Evolutionary conservation across 2,888 invertebrate genomes (phyloP).

Genomic region (Drosophila affinis): DNA sequence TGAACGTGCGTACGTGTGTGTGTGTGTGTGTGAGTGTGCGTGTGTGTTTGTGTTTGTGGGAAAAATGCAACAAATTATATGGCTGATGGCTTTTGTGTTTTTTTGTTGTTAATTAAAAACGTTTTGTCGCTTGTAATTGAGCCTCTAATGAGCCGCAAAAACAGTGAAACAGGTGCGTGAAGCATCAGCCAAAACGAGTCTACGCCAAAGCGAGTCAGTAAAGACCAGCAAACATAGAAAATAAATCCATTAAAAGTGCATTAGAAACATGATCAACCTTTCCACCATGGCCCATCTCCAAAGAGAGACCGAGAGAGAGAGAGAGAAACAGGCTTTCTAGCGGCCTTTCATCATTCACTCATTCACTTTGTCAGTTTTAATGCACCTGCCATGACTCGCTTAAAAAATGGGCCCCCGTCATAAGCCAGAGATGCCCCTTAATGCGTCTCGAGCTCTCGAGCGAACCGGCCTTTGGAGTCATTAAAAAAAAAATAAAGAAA

Average conservation of each 20-base stretch:
- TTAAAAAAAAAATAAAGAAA: constrained; percentile 27
- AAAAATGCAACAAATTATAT: constrained; percentile 55
- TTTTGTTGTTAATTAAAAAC: constrained; percentile 53
- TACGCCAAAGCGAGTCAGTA: constrained; percentile 2
- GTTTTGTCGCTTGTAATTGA: constrained; percentile 75
- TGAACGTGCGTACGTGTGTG: constrained; percentile 1
- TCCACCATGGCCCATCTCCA: constrained; percentile 1
- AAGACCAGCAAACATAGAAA: constrained; percentile 5
- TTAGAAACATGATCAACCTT: constrained; percentile 48
- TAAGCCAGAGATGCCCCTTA: constrained; percentile 31
- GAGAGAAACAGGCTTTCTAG: constrained; percentile 34
- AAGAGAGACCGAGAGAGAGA: not conserved
- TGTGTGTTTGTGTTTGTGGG: constrained; percentile 23
- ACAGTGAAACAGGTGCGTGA: constrained; percentile 72
- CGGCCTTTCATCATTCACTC: constrained; percentile 37
- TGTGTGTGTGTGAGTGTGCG: constrained; percentile 11
- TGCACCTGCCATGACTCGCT: constrained; percentile 76
- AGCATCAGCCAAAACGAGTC: constrained; percentile 38
- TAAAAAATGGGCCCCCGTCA: constrained; percentile 25
- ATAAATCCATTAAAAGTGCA: constrained; percentile 69
- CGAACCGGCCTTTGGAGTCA: constrained; percentile 32
- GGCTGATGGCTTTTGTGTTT: constrained; percentile 25
- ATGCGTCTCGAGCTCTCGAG: constrained; percentile 28
- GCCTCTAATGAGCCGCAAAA: constrained; percentile 52
- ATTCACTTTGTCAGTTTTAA: constrained; percentile 33